Percentiles rank a stretch among this genome's conserved stretches.
Conservation (phyloP, 1,140 invertebrate species). For the Anagrus nilaparvatae region DNA sequence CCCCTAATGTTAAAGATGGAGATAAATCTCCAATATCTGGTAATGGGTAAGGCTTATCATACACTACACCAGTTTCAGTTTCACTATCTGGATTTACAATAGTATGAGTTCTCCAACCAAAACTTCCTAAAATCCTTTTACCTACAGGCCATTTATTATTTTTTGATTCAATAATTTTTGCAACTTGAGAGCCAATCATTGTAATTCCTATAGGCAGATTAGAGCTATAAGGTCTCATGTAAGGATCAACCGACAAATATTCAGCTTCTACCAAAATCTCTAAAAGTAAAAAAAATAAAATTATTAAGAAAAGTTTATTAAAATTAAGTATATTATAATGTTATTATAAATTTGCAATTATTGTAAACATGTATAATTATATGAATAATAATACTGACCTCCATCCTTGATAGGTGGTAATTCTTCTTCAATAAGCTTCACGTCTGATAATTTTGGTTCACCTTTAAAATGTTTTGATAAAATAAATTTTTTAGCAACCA, state of each 20-base stretch:
- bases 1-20: constrained; percentile 46
- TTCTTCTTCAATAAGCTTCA: constrained; percentile 53
- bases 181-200: constrained; percentile 54
- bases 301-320: neutral
- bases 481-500: constrained; percentile 49
- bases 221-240: constrained; percentile 50
- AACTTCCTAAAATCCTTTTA: constrained; percentile 44
- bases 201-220: constrained; percentile 41
- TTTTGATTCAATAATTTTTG: constrained; percentile 51
- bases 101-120: constrained; percentile 50
- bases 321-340: neutral
- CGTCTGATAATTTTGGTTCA: constrained; percentile 51
- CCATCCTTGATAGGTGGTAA: constrained; percentile 51
- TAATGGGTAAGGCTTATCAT: constrained; percentile 33
- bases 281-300: constrained; percentile 26
- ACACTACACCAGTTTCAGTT: neutral
- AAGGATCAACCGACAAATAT: constrained; percentile 60
- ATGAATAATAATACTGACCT: constrained; percentile 36
- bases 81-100: constrained; percentile 25
- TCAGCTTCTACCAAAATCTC: constrained; percentile 55
- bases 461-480: constrained; percentile 51
- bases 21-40: constrained; percentile 47
- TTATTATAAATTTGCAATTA: neutral
- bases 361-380: too few species aligned
- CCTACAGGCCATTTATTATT: constrained; percentile 50